phyloP scores from a whole-genome alignment of 2,113 vertebrate genomes.

The Corythaeola cristata region DNA sequence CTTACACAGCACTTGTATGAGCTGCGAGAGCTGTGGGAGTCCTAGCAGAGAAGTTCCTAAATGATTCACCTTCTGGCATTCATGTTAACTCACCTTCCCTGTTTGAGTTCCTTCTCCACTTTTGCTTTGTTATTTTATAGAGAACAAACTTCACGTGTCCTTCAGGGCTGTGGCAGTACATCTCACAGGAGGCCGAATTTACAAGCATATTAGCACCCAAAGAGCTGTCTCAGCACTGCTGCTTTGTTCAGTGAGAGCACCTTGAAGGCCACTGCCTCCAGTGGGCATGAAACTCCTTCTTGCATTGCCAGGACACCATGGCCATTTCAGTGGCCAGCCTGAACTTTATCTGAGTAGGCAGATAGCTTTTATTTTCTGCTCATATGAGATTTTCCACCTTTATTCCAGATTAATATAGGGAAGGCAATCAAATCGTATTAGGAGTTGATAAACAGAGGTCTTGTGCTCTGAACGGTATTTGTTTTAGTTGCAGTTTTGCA shows the following conservation, averaged over 20 bases:
- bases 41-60: background rate
- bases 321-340: background rate
- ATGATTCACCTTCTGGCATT: background rate
- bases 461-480: background rate
- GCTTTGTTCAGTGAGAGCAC: slow-evolving; percentile 14
- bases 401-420: background rate
- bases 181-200: background rate
- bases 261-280: slow-evolving; percentile 13
- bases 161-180: background rate
- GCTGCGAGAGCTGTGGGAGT: background rate
- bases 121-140: slow-evolving; percentile 15
- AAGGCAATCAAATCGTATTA: background rate
- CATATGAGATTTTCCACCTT: slow-evolving; percentile 11
- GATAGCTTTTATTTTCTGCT: background rate
- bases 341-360: background rate
- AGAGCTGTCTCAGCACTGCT: slow-evolving; percentile 53
- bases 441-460: background rate
- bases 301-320: background rate
- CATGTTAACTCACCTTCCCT: background rate
- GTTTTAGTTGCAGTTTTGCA: slow-evolving; percentile 24
- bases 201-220: slow-evolving; percentile 13
- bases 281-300: background rate
- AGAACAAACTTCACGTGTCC: background rate
- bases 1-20: background rate
- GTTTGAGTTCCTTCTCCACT: background rate